These are phyloP conservation scores for Itoplectis maculator DNA, from an alignment of 2,888 invertebrate species.

Conservation along the genomic window DNA sequence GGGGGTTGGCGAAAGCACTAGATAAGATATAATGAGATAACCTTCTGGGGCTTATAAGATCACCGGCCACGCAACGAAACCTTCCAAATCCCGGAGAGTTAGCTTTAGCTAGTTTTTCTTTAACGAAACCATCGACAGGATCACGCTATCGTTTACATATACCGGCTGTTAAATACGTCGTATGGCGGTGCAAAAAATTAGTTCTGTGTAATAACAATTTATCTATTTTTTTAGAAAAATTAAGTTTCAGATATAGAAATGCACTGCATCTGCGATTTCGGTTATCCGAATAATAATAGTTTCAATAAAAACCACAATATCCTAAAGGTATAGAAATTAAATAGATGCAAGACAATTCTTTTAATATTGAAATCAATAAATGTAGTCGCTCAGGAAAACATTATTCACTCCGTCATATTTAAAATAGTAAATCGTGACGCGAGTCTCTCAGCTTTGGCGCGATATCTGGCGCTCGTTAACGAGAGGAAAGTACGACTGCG, in stretches of 20 bases:
- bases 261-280: too few relatives aligned
- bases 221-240: too few relatives aligned
- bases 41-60: conserved; percentile 84
- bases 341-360: background rate
- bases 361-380: background rate
- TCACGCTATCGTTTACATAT: conserved; percentile 4
- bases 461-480: conserved; percentile 71
- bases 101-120: conserved; percentile 61
- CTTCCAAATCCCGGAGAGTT: conserved; percentile 81
- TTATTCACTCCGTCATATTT: background rate
- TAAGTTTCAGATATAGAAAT: too few relatives aligned
- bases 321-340: conserved; percentile 1
- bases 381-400: background rate
- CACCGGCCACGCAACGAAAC: conserved; percentile 85
- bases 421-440: conserved; percentile 20
- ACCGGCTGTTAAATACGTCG: background rate
- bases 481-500: conserved; percentile 68
- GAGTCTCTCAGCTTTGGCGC: conserved; percentile 42
- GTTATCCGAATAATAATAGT: too few relatives aligned
- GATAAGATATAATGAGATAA: conserved; percentile 85
- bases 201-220: too few relatives aligned
- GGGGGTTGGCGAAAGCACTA: conserved; percentile 78
- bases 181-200: too few relatives aligned
- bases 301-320: background rate
- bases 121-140: conserved; percentile 50